These are phyloP conservation scores for Lepilemur ruficaudatus DNA, from an alignment of 2,797 vertebrate species.

Conservation along the genomic window DNA sequence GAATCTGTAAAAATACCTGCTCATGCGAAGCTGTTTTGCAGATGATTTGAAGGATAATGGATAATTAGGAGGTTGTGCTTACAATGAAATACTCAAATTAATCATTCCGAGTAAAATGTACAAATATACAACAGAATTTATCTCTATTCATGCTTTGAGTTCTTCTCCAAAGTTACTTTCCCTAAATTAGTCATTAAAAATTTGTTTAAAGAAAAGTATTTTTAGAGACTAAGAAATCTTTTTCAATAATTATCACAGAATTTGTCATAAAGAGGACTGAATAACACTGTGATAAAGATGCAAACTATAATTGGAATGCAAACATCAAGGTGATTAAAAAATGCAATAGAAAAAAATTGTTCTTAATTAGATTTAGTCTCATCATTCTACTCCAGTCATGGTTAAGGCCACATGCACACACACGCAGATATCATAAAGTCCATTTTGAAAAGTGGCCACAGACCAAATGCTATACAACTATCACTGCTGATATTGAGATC, in stretches of 20 bases:
- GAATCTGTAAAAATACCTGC: background rate
- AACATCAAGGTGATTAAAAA: background rate
- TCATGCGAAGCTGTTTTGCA: background rate
- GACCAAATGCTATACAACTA: background rate
- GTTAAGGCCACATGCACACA: background rate
- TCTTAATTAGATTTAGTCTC: background rate
- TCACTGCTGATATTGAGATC: background rate
- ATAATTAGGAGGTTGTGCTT: background rate
- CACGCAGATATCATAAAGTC: background rate
- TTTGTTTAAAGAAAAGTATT: background rate
- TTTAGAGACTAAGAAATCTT: background rate
- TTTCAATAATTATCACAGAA: background rate
- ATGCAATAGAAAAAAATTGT: background rate
- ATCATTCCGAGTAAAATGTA: slow-evolving; percentile 5
- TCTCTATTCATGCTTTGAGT: background rate
- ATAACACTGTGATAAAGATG: background rate
- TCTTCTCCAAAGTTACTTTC: background rate
- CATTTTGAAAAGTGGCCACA: background rate
- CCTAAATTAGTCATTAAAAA: background rate
- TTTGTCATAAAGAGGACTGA: background rate
- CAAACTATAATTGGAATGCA: background rate
- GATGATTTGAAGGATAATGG: slow-evolving; percentile 23
- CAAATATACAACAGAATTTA: background rate
- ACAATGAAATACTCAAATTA: slow-evolving; percentile 9
- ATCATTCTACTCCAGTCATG: background rate